Conservation (phyloP, 2,797 vertebrate species). For the Sebastes kiyomatsui region DNA sequence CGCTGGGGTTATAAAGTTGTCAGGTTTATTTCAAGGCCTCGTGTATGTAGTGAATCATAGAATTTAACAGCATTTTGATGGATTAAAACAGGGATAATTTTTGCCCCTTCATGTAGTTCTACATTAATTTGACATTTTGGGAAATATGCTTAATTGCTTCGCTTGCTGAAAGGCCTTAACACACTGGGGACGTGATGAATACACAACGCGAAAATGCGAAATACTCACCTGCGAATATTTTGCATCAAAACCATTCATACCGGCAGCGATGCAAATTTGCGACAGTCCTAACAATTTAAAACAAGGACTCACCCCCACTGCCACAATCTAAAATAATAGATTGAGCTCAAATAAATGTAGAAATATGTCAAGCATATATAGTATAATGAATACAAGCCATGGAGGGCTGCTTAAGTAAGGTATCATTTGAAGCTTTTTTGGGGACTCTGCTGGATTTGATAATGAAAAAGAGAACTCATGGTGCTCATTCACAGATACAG, state of each 20-base stretch:
- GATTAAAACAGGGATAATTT: not conserved
- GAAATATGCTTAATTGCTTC: not conserved
- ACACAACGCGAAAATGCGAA: not conserved
- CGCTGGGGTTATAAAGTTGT: not conserved
- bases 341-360: not conserved
- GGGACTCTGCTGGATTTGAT: not conserved
- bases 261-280: not conserved
- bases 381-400: not conserved
- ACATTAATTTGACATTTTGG: not conserved
- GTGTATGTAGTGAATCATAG: not conserved
- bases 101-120: too few relatives aligned
- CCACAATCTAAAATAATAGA: constrained; percentile 16
- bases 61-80: not conserved
- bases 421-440: not conserved
- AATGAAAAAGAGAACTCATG: not conserved
- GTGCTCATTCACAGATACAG: not conserved
- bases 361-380: not conserved
- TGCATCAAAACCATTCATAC: not conserved
- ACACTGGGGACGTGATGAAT: not conserved
- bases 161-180: not conserved
- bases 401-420: not conserved
- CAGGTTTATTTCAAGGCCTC: not conserved
- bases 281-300: not conserved
- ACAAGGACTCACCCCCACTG: not conserved
- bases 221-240: not conserved